Base-by-base conservation (phyloP, 2,888 invertebrate genomes). In the Nephrotoma guestfalica region DNA sequence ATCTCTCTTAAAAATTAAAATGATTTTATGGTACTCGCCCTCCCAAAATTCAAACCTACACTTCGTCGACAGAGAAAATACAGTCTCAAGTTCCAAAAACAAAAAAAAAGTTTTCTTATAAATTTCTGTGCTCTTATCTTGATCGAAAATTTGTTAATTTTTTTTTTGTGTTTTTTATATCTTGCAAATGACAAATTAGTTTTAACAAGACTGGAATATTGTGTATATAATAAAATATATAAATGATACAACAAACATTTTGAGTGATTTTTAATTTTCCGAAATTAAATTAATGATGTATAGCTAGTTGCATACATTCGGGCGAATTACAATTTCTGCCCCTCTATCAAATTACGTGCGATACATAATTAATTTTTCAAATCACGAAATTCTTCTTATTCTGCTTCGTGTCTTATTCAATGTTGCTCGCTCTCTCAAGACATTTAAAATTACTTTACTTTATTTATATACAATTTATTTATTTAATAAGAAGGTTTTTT, bases 51-150 rank as follows among this genome's bases (percentile, higher is more conserved):
- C 43, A n/a, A 13, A 15, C 18, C 85, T 6, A 7, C 85, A 43
- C 71, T 43, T 71, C 45, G n/a, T 87, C 83, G 41, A n/a, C 85
- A 42, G 30, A 83, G 86, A 86, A 83, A 86, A 86, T 86, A 87
- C 42, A 86, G 86, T 86, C 86, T 42, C 30, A 86, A 87, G 86
- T 87, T 87, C 15, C 18, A 57, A 57, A 57, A 71, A 71, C 7
- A 71, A 71, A 71, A 47, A 47, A 47, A 71, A 71, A 18, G 18
- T 71, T 71, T 71, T 30, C 71, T 71, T 71, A 30, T 71, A 30
- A 30, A 18, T 71, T 71, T 71, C 30, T 71, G 30, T 71, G 18
- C 30, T 18, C 9, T 71, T 71, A 71, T 71, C 71, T 30, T 30
- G 71, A 71, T 71, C 30, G 71, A 71, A 71, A 71, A 71, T 71